Evolutionary conservation across 2,888 invertebrate species (phyloP).

Genomic region (Mylabris sibirica): DNA sequence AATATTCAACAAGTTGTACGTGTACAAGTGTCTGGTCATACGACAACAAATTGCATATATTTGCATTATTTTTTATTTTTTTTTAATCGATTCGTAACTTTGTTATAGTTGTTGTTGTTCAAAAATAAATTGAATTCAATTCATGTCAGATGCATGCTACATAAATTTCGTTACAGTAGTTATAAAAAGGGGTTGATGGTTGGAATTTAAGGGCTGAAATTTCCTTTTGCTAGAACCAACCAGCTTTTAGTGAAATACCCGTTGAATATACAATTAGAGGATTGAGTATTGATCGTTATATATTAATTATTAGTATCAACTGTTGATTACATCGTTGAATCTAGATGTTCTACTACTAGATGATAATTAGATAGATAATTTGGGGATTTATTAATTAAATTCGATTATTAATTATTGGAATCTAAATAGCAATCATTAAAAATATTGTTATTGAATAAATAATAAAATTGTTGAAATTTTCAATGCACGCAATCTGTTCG

Average conservation of each 20-base stretch:
- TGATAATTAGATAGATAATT: background rate
- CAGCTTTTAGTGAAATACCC: background rate
- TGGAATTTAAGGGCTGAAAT: background rate
- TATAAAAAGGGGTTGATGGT: background rate
- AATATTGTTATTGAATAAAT: no score
- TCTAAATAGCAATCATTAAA: background rate
- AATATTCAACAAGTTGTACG: slow-evolving; percentile 6
- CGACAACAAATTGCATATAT: background rate
- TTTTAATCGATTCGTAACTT: background rate
- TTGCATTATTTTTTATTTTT: background rate
- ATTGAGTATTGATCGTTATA: background rate
- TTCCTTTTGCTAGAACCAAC: no score
- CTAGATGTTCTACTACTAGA: background rate
- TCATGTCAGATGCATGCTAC: background rate
- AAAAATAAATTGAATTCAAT: background rate
- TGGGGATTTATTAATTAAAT: background rate
- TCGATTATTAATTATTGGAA: background rate
- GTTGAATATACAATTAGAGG: background rate
- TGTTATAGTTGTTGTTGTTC: background rate
- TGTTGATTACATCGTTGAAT: background rate
- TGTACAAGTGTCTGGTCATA: background rate
- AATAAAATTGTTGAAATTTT: no score
- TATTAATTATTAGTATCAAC: background rate
- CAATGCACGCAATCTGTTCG: no score
- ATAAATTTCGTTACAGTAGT: background rate